phyloP scores from a whole-genome alignment of 2,797 vertebrate genomes.

The Molothrus ater region DNA sequence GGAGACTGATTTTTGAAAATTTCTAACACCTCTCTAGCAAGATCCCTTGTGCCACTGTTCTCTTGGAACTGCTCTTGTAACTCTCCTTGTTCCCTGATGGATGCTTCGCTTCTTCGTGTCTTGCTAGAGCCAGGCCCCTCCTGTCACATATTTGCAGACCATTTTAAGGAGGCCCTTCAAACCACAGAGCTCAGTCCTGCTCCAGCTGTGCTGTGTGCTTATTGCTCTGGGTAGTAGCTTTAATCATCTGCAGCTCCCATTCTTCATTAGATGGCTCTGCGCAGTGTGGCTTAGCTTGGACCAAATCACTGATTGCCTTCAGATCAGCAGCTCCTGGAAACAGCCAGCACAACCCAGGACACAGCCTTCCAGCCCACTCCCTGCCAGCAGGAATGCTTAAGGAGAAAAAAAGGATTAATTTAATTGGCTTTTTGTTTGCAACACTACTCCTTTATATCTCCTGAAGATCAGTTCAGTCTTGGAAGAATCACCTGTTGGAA shows the following conservation, averaged over 20 bases:
- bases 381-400: not conserved
- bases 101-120: not conserved
- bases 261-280: not conserved
- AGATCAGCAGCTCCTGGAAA: not conserved
- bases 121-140: not conserved
- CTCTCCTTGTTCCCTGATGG: not conserved
- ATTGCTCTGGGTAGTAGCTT: not conserved
- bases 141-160: not conserved
- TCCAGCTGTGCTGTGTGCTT: not conserved
- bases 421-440: slow-evolving; percentile 17
- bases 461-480: not conserved
- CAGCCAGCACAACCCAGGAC: not conserved
- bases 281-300: not conserved
- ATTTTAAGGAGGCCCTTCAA: not conserved
- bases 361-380: not conserved
- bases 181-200: not conserved
- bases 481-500: not conserved
- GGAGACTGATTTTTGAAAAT: not conserved
- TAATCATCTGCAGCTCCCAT: not conserved
- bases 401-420: not conserved
- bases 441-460: rapidly evolving
- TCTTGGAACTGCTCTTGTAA: not conserved
- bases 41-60: not conserved
- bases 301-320: not conserved
- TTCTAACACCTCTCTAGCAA: not conserved